Percentiles rank a stretch among this genome's conserved stretches.
phyloP scores from a whole-genome alignment of 2,888 invertebrate genomes.

The Nebria brevicollis region DNA sequence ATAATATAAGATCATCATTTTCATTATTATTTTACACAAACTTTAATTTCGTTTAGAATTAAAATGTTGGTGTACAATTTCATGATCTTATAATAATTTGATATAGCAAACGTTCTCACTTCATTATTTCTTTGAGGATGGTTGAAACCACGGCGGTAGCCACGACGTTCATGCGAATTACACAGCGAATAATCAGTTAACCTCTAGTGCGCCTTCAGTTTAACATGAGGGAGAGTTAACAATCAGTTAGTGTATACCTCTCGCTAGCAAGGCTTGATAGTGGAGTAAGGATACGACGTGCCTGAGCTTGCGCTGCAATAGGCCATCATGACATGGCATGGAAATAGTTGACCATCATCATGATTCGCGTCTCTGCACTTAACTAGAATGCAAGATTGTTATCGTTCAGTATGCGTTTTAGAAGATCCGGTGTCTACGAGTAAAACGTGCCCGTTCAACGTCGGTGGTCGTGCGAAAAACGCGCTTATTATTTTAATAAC shows the following conservation, averaged over 20 bases:
- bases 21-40: too few relatives aligned
- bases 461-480: constrained; percentile 40
- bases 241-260: not conserved
- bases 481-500: constrained; percentile 42
- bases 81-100: not conserved
- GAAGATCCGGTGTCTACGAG: constrained; percentile 1
- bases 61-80: too few relatives aligned
- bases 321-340: not conserved
- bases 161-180: constrained; percentile 1
- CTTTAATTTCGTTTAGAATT: too few relatives aligned
- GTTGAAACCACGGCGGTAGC: not conserved
- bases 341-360: not conserved
- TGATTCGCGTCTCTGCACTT: not conserved
- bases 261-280: not conserved
- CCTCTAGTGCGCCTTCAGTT: constrained; percentile 1
- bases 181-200: not conserved
- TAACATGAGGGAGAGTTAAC: not conserved
- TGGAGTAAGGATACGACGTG: not conserved
- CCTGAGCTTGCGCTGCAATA: not conserved
- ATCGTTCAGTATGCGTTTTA: not conserved
- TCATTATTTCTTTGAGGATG: not conserved
- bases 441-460: constrained; percentile 20
- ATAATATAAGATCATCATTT: too few relatives aligned
- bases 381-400: constrained; percentile 1
- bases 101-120: not conserved